Percentiles rank a stretch among this genome's conserved stretches.
These are phyloP conservation scores for Hucho hucho DNA, from an alignment of 2,113 vertebrate genomes.

Conservation along the genomic window DNA sequence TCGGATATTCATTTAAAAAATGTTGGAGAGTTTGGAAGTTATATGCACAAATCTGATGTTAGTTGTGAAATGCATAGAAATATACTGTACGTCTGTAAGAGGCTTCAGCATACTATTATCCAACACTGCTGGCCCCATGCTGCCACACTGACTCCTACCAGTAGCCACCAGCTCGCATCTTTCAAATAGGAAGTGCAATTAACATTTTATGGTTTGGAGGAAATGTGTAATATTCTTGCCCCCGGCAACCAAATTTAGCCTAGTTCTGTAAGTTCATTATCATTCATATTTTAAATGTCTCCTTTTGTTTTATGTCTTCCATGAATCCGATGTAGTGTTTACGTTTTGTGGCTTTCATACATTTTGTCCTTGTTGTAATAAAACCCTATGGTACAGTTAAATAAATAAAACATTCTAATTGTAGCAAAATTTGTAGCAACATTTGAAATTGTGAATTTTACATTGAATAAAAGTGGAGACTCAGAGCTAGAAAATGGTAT, in stretches of 20 bases:
- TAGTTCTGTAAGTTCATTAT: neutral
- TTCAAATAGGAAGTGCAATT: neutral
- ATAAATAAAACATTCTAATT: too few relatives aligned
- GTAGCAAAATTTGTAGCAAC: too few relatives aligned
- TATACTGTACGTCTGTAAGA: neutral
- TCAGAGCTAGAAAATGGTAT: too few relatives aligned
- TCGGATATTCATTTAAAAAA: too few relatives aligned
- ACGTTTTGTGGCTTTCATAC: neutral
- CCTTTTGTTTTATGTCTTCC: neutral
- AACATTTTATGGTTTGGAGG: constrained; percentile 57
- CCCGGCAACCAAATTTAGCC: neutral
- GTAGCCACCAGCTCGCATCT: neutral
- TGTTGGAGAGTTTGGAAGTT: too few relatives aligned
- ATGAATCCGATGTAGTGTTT: neutral
- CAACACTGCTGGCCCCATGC: too few relatives aligned
- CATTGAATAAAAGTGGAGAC: too few relatives aligned
- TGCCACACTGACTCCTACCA: neutral
- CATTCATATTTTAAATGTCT: neutral
- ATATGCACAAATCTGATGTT: too few relatives aligned
- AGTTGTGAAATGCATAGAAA: neutral
- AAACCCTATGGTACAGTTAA: too few relatives aligned
- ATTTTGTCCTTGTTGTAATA: too few relatives aligned
- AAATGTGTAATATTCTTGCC: neutral
- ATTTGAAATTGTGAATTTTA: too few relatives aligned
- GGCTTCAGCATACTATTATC: too few relatives aligned